Percentiles rank a stretch among this genome's conserved stretches.
These are phyloP conservation scores for Cephalopachus bancanus DNA, from an alignment of 2,797 vertebrate genomes.

Conservation along the genomic window DNA sequence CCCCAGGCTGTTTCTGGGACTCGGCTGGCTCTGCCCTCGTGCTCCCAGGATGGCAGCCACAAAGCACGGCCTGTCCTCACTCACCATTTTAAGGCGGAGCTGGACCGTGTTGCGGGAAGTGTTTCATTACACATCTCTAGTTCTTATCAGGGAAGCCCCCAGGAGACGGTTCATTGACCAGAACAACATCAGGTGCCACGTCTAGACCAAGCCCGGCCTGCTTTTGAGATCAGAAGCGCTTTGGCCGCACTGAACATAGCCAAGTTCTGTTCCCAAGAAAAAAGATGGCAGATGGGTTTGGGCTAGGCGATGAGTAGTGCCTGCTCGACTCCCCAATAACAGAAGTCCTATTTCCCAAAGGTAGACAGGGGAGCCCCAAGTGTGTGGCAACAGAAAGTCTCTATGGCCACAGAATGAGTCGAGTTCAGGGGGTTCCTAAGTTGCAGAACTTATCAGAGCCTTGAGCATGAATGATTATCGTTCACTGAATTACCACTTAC, in stretches of 20 bases:
- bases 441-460: background rate
- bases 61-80: background rate
- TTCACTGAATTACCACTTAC: background rate
- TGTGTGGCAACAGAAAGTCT: background rate
- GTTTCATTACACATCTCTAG: background rate
- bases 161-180: background rate
- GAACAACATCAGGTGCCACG: fast-evolving
- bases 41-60: background rate
- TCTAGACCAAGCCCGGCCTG: background rate
- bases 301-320: background rate
- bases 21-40: background rate
- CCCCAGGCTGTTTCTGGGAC: background rate
- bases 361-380: background rate
- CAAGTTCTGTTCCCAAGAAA: background rate
- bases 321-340: background rate
- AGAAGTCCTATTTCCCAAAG: background rate
- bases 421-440: background rate
- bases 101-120: fast-evolving
- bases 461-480: background rate
- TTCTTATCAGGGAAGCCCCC: background rate
- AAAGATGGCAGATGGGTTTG: background rate
- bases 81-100: background rate
- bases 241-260: background rate
- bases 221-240: background rate
- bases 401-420: background rate